Evolutionary conservation across 2,888 invertebrate genomes (phyloP).

Genomic region (Eristalinus sepulchralis): DNA sequence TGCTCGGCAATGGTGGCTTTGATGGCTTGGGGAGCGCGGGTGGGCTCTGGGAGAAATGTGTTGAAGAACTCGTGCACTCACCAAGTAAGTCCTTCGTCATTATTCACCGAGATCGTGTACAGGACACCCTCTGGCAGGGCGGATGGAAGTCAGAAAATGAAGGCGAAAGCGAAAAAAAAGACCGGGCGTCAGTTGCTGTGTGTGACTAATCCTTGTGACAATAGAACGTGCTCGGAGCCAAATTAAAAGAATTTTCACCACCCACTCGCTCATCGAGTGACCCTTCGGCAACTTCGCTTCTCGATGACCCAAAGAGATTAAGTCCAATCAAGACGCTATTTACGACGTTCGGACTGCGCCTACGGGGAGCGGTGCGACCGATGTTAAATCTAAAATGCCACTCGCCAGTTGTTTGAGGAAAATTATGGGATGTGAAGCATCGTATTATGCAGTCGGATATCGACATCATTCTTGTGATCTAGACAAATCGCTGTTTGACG

Average conservation of each 20-base stretch:
- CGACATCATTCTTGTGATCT: slow-evolving; percentile 30
- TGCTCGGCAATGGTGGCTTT: slow-evolving; percentile 29
- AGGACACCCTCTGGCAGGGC: not conserved
- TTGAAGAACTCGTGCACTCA: slow-evolving; percentile 10
- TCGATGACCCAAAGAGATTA: slow-evolving; percentile 45
- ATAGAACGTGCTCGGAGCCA: slow-evolving; percentile 52
- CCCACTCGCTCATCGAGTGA: not conserved
- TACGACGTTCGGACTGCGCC: slow-evolving; percentile 10
- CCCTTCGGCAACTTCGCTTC: slow-evolving; percentile 2
- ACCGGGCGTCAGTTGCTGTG: not conserved
- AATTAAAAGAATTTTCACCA: slow-evolving; percentile 45
- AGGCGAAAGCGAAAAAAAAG: no score
- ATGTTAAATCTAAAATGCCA: slow-evolving; percentile 39
- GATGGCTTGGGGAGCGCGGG: slow-evolving; percentile 2
- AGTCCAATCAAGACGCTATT: slow-evolving; percentile 26
- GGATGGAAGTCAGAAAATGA: not conserved
- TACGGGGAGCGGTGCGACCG: not conserved
- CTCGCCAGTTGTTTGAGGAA: slow-evolving; percentile 32
- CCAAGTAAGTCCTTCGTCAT: not conserved
- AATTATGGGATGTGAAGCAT: slow-evolving; percentile 40
- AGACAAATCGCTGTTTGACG: not conserved
- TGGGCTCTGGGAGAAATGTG: not conserved
- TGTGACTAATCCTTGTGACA: slow-evolving; percentile 28
- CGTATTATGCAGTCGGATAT: not conserved
- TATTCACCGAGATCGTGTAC: not conserved